These are phyloP conservation scores for Phycodurus eques DNA, from an alignment of 2,113 vertebrate species.

Conservation along the genomic window DNA sequence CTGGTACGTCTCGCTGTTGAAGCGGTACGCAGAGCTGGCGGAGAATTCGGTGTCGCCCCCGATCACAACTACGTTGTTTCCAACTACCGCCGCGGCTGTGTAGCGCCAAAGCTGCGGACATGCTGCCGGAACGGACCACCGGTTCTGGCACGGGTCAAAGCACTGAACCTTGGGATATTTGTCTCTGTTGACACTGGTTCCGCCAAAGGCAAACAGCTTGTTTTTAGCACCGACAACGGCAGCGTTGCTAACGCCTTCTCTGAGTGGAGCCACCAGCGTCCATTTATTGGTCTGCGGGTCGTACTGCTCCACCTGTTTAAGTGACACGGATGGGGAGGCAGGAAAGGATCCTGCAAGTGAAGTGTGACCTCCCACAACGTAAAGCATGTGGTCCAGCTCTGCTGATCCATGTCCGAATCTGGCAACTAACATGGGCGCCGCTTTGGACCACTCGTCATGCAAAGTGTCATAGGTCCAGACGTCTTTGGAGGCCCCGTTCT, in stretches of 20 bases:
- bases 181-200: constrained; percentile 80
- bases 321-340: constrained; percentile 81
- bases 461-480: constrained; percentile 84
- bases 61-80: constrained; percentile 79
- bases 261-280: constrained; percentile 79
- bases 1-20: constrained; percentile 84
- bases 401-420: constrained; percentile 81
- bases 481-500: constrained; percentile 82
- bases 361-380: constrained; percentile 81
- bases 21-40: constrained; percentile 80
- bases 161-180: constrained; percentile 83
- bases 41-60: constrained; percentile 83
- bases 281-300: constrained; percentile 83
- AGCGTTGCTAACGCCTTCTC: constrained; percentile 83
- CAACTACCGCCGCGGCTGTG: constrained; percentile 78
- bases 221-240: constrained; percentile 81
- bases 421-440: constrained; percentile 79
- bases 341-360: constrained; percentile 79
- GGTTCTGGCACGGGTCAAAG: constrained; percentile 79
- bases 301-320: constrained; percentile 84
- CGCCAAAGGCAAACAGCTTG: constrained; percentile 82
- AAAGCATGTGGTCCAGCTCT: constrained; percentile 78
- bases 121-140: constrained; percentile 75
- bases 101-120: constrained; percentile 85
- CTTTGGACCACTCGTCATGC: constrained; percentile 83